Evolutionary conservation across 2,113 vertebrate species (phyloP).

Genomic region (Leuciscus idus): DNA sequence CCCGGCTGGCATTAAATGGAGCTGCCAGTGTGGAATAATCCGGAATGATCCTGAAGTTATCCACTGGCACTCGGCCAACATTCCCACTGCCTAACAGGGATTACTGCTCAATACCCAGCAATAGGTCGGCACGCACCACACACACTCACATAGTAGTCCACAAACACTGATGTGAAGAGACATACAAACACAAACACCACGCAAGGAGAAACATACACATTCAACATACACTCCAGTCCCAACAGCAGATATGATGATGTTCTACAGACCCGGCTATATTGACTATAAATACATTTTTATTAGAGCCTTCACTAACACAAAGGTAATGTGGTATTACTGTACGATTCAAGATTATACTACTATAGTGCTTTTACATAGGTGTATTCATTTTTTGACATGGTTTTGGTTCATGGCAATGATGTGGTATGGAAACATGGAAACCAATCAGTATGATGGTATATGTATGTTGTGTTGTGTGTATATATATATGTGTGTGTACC

Average conservation of each 20-base stretch:
- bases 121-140: neutral
- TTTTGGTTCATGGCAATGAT: neutral
- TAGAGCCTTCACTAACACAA: neutral
- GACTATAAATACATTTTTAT: neutral
- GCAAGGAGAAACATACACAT: constrained; percentile 5
- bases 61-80: neutral
- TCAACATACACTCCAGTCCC: neutral
- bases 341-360: neutral
- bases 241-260: neutral
- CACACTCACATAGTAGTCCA: constrained; percentile 25
- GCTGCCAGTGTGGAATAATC: constrained; percentile 22
- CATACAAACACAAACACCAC: neutral
- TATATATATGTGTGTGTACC: neutral
- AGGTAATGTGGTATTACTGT: neutral
- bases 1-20: neutral
- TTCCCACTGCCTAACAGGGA: constrained; percentile 2
- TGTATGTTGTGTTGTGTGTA: too few relatives aligned
- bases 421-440: neutral
- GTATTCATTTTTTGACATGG: neutral
- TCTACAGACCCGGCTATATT: neutral
- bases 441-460: neutral
- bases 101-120: constrained; percentile 6
- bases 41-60: neutral
- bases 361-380: neutral
- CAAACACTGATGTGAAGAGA: constrained; percentile 14